Evolutionary conservation across 2,797 vertebrate species (phyloP), one percentile per base, ranked within the genome.

Genomic region (Acipenser ruthenus): DNA sequence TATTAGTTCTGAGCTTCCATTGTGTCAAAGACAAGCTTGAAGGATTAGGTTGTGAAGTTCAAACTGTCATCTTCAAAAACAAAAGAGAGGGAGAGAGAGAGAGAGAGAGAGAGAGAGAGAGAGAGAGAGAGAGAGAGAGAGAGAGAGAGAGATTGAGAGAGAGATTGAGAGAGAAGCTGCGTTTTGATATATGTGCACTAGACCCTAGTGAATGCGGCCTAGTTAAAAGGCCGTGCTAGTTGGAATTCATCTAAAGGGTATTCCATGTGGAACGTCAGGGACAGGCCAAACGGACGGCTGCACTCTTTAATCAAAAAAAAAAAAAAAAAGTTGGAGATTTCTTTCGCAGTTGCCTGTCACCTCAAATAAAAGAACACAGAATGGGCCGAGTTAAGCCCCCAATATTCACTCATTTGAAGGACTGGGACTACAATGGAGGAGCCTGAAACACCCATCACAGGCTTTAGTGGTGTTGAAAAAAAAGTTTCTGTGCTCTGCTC

Each of bases 31-130:
- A 79, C 79, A 82, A 85, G 78, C 74, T 79, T 53, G 70, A 81
- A 88, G 86, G 81, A 90, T 91, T 87, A 87, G 82, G 78, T 88
- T 86, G 86, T 90, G 86, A 89, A 85, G 74, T 74, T 76, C 74
- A 72, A 74, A 75, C 81, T 88, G 85, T 87, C 88, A 84, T 88
- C 77, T 87, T 81, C 68, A 60, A 7, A 65, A 60, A 69, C 78
- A 69, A 70, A 69, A 53, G 0, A 53, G 65, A 18, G 52, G 3
- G 23, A 37, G 23, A 37, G 23, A 37, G 23, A 37, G 23, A 2
- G 23, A 37, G 23, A 37, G 23, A 2, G 23, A 37, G 23, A 37
- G 23, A 37, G 23, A 37, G 23, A 37, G 23, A 37, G 23, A 37
- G 23, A 37, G 23, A 37, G 23, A 37, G 23, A 37, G 23, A 37